Evolutionary conservation across 2,888 invertebrate species (phyloP), one percentile per base, ranked within the genome.

Genomic region (Xanthia icteritia): DNA sequence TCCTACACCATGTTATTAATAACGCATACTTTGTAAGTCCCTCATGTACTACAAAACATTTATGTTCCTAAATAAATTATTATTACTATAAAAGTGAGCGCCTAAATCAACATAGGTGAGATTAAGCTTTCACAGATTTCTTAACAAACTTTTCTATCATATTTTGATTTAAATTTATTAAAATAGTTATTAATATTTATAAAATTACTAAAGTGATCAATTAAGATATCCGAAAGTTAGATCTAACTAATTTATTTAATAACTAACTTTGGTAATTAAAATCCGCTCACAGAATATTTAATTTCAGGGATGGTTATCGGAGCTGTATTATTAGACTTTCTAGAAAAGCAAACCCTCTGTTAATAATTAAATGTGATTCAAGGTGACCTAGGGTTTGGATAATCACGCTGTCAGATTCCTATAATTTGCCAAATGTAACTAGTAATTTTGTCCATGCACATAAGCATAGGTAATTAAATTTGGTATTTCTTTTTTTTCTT

Each of bases 261-360:
- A 75, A 80, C 64, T 31, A 83, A 85, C 63, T 84, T 76, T 45
- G 13, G 31, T 73, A 73, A 84, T 84, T 76, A 72, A 81, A 84
- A 72, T 84, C 54, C 23, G 58, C 66, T 83, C n/a, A 51, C 17
- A 2, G 65, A 69, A 84, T 76, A 84, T 61, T 72, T 72, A 69
- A 77, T 76, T 84, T 63, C 23, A 2, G 63, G 20, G 8, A n/a
- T 39, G 39, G 48, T 61, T 65, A 36, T 54, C 36, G 11, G 15
- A 64, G 39, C 17, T 8, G 20, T 64, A 31, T 23, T 67, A n/a
- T 17, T 31, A 27, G 20, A 54, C 13, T 66, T 75, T 54, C 6
- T n/a, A 36, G 45, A 45, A 54, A 54, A 54, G 0, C 0, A 54
- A 45, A 56, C 6, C 1, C 6, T n/a, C 17, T 54, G 45, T 79